Conservation (phyloP, 2,888 invertebrate genomes). For the Clusia tigrina region DNA sequence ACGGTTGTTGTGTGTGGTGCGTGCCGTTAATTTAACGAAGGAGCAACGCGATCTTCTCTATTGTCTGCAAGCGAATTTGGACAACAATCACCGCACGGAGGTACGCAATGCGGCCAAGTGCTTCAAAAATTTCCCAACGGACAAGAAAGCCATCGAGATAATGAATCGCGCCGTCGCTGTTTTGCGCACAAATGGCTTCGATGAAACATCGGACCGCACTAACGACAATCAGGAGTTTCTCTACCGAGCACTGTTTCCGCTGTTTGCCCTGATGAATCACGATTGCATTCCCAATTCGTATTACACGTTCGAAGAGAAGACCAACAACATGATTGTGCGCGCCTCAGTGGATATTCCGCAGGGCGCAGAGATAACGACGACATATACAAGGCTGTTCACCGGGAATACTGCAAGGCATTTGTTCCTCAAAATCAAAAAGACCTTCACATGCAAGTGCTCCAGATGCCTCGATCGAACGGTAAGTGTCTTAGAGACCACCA, state of each 20-base stretch:
- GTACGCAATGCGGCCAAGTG: constrained; percentile 57
- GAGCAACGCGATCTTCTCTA: constrained; percentile 59
- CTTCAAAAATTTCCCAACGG: constrained; percentile 60
- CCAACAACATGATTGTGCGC: constrained; percentile 70
- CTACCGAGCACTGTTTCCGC: constrained; percentile 72
- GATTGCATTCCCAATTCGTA: constrained; percentile 77
- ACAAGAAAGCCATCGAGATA: constrained; percentile 57
- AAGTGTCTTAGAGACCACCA: no score
- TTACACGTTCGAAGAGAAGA: constrained; percentile 71
- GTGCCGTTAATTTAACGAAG: constrained; percentile 58
- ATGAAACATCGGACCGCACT: constrained; percentile 55
- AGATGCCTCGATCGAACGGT: constrained; percentile 75
- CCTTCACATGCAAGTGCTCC: constrained; percentile 73
- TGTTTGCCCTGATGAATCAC: constrained; percentile 76
- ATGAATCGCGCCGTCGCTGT: constrained; percentile 63
- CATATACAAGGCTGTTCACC: constrained; percentile 76
- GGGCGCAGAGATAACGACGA: constrained; percentile 73
- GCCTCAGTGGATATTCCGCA: constrained; percentile 70
- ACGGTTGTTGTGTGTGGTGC: constrained; percentile 55
- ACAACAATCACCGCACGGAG: constrained; percentile 59
- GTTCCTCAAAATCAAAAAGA: constrained; percentile 71
- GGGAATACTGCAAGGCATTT: constrained; percentile 73
- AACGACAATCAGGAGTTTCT: constrained; percentile 61
- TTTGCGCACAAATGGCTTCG: constrained; percentile 62
- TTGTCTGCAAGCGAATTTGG: constrained; percentile 61